Percentiles rank a stretch among this genome's conserved stretches.
These are phyloP conservation scores for Hyposoter dolosus DNA, from an alignment of 2,888 invertebrate species.

Conservation along the genomic window DNA sequence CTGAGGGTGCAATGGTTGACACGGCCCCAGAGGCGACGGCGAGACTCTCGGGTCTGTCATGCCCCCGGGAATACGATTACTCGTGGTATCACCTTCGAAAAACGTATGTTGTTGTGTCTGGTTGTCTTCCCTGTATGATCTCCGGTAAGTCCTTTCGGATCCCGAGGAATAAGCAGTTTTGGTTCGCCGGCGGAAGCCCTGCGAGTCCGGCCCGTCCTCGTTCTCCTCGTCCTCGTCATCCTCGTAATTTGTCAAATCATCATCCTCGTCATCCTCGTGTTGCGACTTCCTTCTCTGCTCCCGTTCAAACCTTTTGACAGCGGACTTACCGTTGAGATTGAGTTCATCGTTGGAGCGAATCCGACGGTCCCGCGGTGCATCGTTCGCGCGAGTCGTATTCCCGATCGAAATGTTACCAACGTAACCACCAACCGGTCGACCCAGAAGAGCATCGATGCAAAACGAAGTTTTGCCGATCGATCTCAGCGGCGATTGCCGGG, in stretches of 20 bases:
- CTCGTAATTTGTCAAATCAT: slow-evolving; percentile 71
- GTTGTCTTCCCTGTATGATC: slow-evolving; percentile 51
- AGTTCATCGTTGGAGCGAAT: slow-evolving; percentile 24
- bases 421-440: slow-evolving; percentile 85
- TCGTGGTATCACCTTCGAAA: slow-evolving; percentile 34
- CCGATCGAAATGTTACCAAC: slow-evolving; percentile 36
- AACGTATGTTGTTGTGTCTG: slow-evolving; percentile 15
- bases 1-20: slow-evolving; percentile 26
- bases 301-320: slow-evolving; percentile 28
- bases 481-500: slow-evolving; percentile 52
- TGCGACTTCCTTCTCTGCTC: slow-evolving; percentile 40
- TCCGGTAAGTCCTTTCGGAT: slow-evolving; percentile 37
- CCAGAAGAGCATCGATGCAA: slow-evolving; percentile 95
- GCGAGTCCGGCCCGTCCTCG: slow-evolving; percentile 32
- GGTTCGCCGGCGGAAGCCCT: slow-evolving; percentile 48
- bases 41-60: slow-evolving; percentile 62
- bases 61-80: slow-evolving; percentile 27
- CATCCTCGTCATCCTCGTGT: slow-evolving; percentile 83
- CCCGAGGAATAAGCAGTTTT: slow-evolving; percentile 24
- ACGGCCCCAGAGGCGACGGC: slow-evolving; percentile 62
- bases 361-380: slow-evolving; percentile 16
- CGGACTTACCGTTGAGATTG: slow-evolving; percentile 9
- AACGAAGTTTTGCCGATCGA: slow-evolving; percentile 90
- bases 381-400: slow-evolving; percentile 18
- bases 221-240: slow-evolving; percentile 48